Evolutionary conservation across 2,888 invertebrate genomes (phyloP).

Genomic region (Zootermopsis nevadensis): DNA sequence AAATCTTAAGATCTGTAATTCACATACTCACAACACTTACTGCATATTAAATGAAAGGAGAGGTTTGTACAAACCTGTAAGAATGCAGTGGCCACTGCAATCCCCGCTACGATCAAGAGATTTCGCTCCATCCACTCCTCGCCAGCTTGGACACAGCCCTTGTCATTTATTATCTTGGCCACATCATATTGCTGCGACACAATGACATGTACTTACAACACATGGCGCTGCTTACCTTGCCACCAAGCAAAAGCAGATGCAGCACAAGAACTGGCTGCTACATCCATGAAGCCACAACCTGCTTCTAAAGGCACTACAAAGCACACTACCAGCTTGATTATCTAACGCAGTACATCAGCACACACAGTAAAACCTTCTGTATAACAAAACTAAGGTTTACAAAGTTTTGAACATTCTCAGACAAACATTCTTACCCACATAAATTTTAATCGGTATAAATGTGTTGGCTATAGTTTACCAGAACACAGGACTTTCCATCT

Average conservation of each 20-base stretch:
- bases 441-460: too few relatives aligned
- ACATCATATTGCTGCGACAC: conserved; percentile 76
- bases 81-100: conserved; percentile 89
- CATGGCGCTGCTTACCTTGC: not conserved
- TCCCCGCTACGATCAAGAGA: conserved; percentile 90
- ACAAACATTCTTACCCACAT: too few relatives aligned
- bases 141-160: conserved; percentile 93
- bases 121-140: conserved; percentile 97
- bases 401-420: too few relatives aligned
- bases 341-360: not conserved
- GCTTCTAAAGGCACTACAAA: not conserved
- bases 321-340: not conserved
- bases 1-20: too few relatives aligned
- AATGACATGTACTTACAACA: conserved; percentile 9
- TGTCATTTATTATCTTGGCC: conserved; percentile 84
- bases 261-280: not conserved
- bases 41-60: too few relatives aligned
- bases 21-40: too few relatives aligned
- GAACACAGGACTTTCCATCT: too few relatives aligned
- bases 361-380: too few relatives aligned
- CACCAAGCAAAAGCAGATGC: conserved; percentile 6
- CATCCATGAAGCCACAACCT: not conserved
- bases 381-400: too few relatives aligned
- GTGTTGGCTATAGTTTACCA: too few relatives aligned
- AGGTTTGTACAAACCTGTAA: conserved; percentile 83